A percentile compares a stretch with the other conserved stretches of the same genome.
Conservation (phyloP, 2,888 invertebrate species). For the Drosophila maculinotata region DNA sequence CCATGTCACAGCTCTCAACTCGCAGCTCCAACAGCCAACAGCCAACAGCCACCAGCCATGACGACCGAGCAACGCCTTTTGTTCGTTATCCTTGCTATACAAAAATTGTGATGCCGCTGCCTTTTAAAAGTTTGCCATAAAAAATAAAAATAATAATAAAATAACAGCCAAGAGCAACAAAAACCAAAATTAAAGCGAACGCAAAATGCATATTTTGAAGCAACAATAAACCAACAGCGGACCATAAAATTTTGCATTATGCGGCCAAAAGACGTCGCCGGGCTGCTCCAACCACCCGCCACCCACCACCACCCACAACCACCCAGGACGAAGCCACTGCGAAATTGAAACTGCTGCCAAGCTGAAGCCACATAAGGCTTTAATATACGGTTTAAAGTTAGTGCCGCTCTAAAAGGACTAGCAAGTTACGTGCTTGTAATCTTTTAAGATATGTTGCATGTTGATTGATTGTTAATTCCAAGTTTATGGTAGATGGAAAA, state of each 20-base stretch:
- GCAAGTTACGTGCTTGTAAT: not conserved
- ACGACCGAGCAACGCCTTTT: constrained; percentile 42
- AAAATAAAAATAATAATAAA: constrained; percentile 26
- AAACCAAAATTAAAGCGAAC: constrained; percentile 41
- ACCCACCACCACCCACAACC: not conserved
- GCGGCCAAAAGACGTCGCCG: constrained; percentile 17
- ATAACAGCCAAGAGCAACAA: constrained; percentile 10
- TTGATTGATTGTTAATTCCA: not conserved
- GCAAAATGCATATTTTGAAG: constrained; percentile 37
- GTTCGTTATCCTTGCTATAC: constrained; percentile 45
- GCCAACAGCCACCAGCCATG: constrained; percentile 30
- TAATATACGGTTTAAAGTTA: constrained; percentile 1
- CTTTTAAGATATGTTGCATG: not conserved
- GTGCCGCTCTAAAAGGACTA: not conserved
- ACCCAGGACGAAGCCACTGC: constrained; percentile 4
- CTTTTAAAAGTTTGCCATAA: constrained; percentile 36
- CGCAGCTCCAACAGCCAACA: constrained; percentile 25
- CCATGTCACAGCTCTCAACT: constrained; percentile 47
- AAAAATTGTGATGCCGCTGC: constrained; percentile 30
- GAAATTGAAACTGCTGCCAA: constrained; percentile 5
- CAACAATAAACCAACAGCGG: constrained; percentile 37
- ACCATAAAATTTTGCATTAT: constrained; percentile 46
- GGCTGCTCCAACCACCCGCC: constrained; percentile 6
- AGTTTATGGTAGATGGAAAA: not conserved
- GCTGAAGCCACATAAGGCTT: constrained; percentile 16